A percentile compares a stretch with the other conserved stretches of the same genome.
phyloP scores from a whole-genome alignment of 2,797 vertebrate species.

The Eurystomus glaucurus region DNA sequence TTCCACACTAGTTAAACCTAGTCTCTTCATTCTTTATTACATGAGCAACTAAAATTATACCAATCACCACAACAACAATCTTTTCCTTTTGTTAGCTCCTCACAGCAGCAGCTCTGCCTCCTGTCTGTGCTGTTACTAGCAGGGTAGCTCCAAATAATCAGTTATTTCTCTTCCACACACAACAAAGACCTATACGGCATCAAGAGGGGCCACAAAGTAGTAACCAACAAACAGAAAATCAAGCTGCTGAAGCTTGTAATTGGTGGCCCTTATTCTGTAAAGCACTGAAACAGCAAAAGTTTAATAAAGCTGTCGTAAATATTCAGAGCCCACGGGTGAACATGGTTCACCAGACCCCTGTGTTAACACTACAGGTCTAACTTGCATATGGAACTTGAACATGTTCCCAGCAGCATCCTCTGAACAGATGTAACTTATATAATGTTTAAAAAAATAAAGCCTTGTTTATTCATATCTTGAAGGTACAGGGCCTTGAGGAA shows the following conservation, averaged over 20 bases:
- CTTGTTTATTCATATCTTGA: neutral
- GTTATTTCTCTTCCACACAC: neutral
- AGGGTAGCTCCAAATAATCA: neutral
- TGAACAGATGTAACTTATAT: neutral
- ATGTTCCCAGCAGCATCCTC: neutral
- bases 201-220: neutral
- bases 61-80: neutral
- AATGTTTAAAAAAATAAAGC: neutral
- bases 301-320: neutral
- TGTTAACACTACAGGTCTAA: neutral
- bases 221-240: neutral
- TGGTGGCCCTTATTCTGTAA: neutral
- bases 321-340: neutral
- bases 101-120: neutral
- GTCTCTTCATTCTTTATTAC: neutral
- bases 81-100: neutral
- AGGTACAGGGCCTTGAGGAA: neutral
- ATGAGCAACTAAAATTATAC: neutral
- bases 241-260: neutral
- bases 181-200: neutral
- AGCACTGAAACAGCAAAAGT: neutral
- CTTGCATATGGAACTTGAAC: neutral
- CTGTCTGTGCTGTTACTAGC: neutral
- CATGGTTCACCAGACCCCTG: neutral
- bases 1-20: neutral